Evolutionary conservation across 2,797 vertebrate species (phyloP).

Genomic region (Dallia pectoralis): DNA sequence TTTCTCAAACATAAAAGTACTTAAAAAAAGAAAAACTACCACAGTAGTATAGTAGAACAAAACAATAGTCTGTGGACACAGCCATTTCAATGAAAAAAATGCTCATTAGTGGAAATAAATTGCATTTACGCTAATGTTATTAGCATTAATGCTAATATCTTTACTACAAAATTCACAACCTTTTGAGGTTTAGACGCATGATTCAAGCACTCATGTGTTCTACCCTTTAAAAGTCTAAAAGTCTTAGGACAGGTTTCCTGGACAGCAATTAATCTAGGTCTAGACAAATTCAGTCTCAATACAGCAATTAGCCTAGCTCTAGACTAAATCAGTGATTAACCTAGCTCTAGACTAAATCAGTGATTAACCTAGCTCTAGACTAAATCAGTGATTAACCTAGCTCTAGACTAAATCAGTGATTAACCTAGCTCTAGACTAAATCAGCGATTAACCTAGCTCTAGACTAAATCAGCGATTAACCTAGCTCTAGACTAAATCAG

Average conservation of each 20-base stretch:
- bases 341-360: too few species aligned
- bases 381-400: too few species aligned
- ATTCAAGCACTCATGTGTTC: conserved; percentile 38
- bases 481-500: too few species aligned
- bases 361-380: too few species aligned
- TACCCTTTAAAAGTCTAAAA: conserved; percentile 19
- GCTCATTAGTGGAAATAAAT: conserved; percentile 17
- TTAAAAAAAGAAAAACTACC: conserved; percentile 57
- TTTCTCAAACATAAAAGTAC: conserved; percentile 59
- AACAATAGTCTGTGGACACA: conserved; percentile 39
- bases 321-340: too few species aligned
- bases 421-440: too few species aligned
- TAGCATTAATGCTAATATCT: background rate
- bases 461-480: too few species aligned
- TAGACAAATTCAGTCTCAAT: too few species aligned
- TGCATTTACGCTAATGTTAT: background rate
- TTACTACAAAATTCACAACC: conserved; percentile 23
- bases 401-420: too few species aligned
- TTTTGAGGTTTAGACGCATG: conserved; percentile 53
- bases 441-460: too few species aligned
- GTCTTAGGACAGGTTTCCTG: background rate
- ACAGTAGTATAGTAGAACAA: conserved; percentile 65
- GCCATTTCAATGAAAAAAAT: conserved; percentile 56
- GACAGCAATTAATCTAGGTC: too few species aligned
- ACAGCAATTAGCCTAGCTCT: too few species aligned